Conservation (phyloP, 2,888 invertebrate genomes). For the Sinotaia quadrata region DNA sequence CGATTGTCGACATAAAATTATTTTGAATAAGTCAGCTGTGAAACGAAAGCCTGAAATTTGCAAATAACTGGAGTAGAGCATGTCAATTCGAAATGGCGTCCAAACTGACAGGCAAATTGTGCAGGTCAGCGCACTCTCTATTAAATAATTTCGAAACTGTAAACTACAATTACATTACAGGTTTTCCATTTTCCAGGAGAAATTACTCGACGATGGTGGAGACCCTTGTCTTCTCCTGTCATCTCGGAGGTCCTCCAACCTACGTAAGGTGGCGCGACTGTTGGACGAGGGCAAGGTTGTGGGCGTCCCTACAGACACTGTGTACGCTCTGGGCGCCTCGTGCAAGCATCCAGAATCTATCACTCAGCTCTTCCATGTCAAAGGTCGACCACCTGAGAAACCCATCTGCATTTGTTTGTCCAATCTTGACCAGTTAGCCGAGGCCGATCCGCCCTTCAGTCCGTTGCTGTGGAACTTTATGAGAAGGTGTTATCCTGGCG, state of each 20-base stretch:
- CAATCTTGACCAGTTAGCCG: slow-evolving; percentile 49
- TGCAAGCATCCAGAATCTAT: slow-evolving; percentile 52
- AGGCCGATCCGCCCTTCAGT: slow-evolving; percentile 47
- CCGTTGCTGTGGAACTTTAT: slow-evolving; percentile 52
- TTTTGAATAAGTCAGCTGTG: too few species aligned
- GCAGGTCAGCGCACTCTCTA: too few species aligned
- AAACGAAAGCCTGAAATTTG: too few species aligned
- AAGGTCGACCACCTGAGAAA: slow-evolving; percentile 55
- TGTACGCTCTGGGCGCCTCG: slow-evolving; percentile 53
- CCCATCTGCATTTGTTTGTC: slow-evolving; percentile 57
- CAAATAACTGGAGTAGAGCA: too few species aligned
- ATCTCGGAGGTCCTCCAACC: slow-evolving; percentile 46
- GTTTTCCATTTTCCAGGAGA: slow-evolving; percentile 36
- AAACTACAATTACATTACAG: too few species aligned
- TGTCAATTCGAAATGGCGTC: too few species aligned
- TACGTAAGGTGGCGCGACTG: slow-evolving; percentile 41
- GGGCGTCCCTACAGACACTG: slow-evolving; percentile 55
- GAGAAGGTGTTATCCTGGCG: slow-evolving; percentile 52
- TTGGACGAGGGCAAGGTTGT: slow-evolving; percentile 48
- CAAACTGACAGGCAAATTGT: too few species aligned
- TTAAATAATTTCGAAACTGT: too few species aligned
- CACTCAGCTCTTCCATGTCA: slow-evolving; percentile 48
- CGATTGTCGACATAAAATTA: too few species aligned
- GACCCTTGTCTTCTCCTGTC: slow-evolving; percentile 44
- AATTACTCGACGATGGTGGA: slow-evolving; percentile 22